Conservation (phyloP, 2,113 vertebrate species). For the Uropsilus gracilis region DNA sequence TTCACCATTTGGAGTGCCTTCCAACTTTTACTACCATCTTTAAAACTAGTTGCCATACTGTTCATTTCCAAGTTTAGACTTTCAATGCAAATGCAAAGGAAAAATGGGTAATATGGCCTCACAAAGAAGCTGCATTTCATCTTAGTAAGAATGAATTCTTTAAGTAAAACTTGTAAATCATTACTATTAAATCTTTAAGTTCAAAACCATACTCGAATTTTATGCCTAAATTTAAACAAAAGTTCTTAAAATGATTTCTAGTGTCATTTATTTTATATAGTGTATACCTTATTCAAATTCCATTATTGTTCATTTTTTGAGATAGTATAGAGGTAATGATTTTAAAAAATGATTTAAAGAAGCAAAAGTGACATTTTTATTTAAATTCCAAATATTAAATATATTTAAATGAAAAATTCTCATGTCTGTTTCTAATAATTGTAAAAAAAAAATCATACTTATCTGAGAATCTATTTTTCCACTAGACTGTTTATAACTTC, state of each 20-base stretch:
- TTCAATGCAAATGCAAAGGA: constrained; percentile 50
- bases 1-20: background rate
- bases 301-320: background rate
- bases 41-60: background rate
- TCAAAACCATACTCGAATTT: background rate
- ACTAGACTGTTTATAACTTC: constrained; percentile 10
- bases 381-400: constrained; percentile 50
- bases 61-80: constrained; percentile 32
- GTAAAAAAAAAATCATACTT: constrained; percentile 39
- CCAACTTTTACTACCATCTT: background rate
- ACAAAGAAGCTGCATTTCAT: background rate
- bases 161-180: background rate
- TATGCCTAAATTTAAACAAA: background rate
- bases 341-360: background rate
- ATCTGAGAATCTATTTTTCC: background rate
- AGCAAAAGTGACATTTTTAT: constrained; percentile 6
- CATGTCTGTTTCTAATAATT: background rate
- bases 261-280: constrained; percentile 29
- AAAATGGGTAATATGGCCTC: background rate
- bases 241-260: constrained; percentile 42
- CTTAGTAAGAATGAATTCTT: constrained; percentile 11
- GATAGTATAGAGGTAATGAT: background rate
- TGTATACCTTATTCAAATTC: background rate
- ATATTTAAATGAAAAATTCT: constrained; percentile 27
- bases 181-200: background rate